These are phyloP conservation scores for Syngnathus rostellatus DNA, from an alignment of 2,797 vertebrate species.

Conservation along the genomic window DNA sequence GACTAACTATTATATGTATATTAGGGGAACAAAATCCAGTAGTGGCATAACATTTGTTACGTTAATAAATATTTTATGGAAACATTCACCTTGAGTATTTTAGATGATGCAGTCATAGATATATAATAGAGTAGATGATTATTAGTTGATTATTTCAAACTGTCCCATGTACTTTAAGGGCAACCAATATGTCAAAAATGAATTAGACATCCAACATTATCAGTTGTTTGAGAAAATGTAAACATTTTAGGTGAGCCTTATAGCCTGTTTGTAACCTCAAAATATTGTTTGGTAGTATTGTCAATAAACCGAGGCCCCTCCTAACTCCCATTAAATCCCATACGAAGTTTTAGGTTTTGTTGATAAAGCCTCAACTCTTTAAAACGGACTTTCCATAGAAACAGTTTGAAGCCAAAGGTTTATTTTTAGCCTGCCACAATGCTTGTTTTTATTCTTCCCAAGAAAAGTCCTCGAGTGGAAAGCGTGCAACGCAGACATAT, in stretches of 20 bases:
- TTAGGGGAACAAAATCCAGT: neutral
- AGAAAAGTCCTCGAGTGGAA: slow-evolving; percentile 21
- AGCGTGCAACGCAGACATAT: slow-evolving; percentile 52
- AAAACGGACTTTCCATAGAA: neutral
- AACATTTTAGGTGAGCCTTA: no score
- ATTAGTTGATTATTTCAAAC: neutral
- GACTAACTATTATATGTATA: neutral
- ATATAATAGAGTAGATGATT: neutral
- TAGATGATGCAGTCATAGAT: neutral
- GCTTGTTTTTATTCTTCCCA: slow-evolving; percentile 23
- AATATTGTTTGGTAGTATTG: no score
- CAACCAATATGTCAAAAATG: no score
- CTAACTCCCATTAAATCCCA: neutral
- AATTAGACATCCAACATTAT: no score
- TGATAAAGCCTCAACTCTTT: neutral
- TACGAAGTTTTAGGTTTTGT: neutral
- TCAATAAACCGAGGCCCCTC: no score
- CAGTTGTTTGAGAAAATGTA: no score
- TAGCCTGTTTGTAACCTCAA: no score
- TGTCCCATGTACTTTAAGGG: neutral
- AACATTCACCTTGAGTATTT: neutral
- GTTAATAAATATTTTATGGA: neutral
- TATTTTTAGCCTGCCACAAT: neutral
- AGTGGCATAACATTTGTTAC: neutral
- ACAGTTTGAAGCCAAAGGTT: neutral